phyloP scores from a whole-genome alignment of 2,888 invertebrate genomes.

The Toxonevra muliebris region DNA sequence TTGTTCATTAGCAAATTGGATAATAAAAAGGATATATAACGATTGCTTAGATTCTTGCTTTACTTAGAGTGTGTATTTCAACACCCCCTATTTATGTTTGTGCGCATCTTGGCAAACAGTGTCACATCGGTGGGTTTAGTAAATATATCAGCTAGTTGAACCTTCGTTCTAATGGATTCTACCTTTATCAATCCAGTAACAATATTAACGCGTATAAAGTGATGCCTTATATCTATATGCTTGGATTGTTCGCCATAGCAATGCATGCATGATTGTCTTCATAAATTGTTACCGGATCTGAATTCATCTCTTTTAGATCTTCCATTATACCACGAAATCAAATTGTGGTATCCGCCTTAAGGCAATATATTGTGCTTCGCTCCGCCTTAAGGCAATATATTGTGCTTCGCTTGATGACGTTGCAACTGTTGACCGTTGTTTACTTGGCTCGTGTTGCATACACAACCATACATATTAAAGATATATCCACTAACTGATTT shows the following conservation, averaged over 20 bases:
- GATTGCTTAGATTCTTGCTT: too few species aligned
- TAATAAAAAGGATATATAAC: too few species aligned
- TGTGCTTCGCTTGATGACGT: constrained; percentile 7
- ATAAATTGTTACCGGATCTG: constrained; percentile 9
- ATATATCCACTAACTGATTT: constrained; percentile 2
- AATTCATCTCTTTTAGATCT: constrained; percentile 9
- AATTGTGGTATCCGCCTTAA: too few species aligned
- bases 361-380: too few species aligned
- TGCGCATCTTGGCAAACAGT: background rate
- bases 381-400: too few species aligned
- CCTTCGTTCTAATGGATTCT: background rate
- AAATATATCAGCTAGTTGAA: constrained; percentile 8
- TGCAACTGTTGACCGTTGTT: constrained; percentile 5
- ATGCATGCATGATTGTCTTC: constrained; percentile 21
- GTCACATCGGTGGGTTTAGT: background rate
- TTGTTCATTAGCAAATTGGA: too few species aligned
- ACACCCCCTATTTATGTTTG: too few species aligned
- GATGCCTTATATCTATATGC: background rate
- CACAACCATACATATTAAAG: background rate
- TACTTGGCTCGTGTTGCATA: too few species aligned
- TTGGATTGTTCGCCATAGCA: constrained; percentile 19
- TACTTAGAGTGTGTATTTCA: too few species aligned
- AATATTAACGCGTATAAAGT: constrained; percentile 1
- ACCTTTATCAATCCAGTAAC: constrained; percentile 1
- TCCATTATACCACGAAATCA: background rate